phyloP scores from a whole-genome alignment of 2,888 invertebrate genomes.

The Chrysolina oricalcia region DNA sequence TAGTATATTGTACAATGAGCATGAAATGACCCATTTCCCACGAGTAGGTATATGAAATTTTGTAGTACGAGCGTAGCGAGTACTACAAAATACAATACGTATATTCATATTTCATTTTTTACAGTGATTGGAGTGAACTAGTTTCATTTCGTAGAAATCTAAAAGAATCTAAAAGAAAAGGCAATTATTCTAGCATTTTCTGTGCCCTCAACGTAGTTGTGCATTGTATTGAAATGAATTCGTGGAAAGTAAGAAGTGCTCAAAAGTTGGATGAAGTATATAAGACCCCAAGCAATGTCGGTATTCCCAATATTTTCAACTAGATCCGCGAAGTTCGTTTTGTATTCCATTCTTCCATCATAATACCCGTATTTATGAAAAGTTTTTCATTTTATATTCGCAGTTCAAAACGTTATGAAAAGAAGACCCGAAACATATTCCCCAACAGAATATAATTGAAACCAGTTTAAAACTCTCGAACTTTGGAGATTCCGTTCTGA shows the following conservation, averaged over 20 bases:
- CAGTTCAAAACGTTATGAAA: neutral
- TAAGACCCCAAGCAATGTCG: neutral
- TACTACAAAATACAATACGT: too few species aligned
- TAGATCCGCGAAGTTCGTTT: neutral
- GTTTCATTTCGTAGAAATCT: too few species aligned
- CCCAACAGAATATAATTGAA: constrained; percentile 2
- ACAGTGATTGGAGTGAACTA: too few species aligned
- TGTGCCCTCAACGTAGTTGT: neutral
- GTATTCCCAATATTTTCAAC: neutral
- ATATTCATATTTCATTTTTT: too few species aligned
- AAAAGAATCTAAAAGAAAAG: neutral
- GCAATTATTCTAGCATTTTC: neutral
- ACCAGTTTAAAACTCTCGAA: neutral
- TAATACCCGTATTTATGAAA: neutral
- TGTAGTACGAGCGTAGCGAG: too few species aligned
- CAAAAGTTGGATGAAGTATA: neutral
- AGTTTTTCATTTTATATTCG: neutral
- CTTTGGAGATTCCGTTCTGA: neutral
- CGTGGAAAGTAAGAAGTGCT: neutral
- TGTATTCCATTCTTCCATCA: neutral
- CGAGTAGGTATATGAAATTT: too few species aligned
- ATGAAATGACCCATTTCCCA: too few species aligned
- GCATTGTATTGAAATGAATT: neutral
- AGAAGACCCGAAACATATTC: neutral
- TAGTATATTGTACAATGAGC: too few species aligned